Evolutionary conservation across 2,888 invertebrate species (phyloP).

Genomic region (Eupsilia transversa): DNA sequence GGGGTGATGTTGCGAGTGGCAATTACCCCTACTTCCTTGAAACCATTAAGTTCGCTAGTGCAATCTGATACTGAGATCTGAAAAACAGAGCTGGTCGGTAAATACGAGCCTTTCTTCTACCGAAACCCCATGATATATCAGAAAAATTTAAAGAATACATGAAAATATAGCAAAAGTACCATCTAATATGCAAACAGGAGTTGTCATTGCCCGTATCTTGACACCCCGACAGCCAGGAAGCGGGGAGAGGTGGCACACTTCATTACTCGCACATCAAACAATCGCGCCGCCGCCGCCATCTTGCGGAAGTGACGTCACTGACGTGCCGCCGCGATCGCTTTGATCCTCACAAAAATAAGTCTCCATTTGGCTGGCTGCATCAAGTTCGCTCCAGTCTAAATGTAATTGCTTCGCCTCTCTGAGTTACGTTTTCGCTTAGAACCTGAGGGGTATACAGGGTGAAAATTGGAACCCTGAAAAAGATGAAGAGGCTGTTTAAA

Average conservation of each 20-base stretch:
- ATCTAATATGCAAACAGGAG: conserved; percentile 80
- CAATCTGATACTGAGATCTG: background rate
- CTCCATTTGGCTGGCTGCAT: conserved; percentile 73
- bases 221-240: conserved; percentile 87
- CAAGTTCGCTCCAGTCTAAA: conserved; percentile 73
- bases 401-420: conserved; percentile 77
- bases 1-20: background rate
- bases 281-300: conserved; percentile 88
- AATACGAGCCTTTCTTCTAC: background rate
- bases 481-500: background rate
- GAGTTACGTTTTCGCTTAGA: conserved; percentile 40
- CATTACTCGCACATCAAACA: conserved; percentile 91
- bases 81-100: background rate
- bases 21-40: background rate
- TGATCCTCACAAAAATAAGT: conserved; percentile 88
- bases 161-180: conserved; percentile 72
- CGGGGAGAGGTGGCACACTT: conserved; percentile 88
- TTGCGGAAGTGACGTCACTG: conserved; percentile 89
- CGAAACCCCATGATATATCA: background rate
- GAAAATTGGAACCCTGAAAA: background rate
- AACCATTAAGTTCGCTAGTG: background rate
- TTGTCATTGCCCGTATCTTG: conserved; percentile 86
- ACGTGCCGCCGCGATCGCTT: conserved; percentile 85
- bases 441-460: conserved; percentile 15
- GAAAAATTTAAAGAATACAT: conserved; percentile 34